Evolutionary conservation across 2,113 vertebrate genomes (phyloP), one percentile per base, ranked within the genome.

Genomic region (Phrynocephalus versicolor): DNA sequence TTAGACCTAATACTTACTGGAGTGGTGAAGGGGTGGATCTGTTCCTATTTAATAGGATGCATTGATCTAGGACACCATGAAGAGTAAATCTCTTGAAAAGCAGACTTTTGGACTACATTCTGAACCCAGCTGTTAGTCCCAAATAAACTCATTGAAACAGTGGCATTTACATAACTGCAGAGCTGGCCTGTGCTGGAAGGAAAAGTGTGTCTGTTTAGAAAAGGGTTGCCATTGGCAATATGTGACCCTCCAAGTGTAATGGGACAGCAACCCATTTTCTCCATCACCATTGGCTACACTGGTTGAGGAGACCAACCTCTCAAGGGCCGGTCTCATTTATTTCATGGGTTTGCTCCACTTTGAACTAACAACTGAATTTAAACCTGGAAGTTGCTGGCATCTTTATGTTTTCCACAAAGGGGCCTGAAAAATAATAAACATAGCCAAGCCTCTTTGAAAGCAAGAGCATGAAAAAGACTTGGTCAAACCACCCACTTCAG

Each of bases 1-100:
- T 64, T 25, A 58, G 27, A 72, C 45, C 5, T 51, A 5, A 91
- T 58, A 88, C 85, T 73, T 90, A 70, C 55, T 89, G 85, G 90
- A 83, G 87, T 5, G 15, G 82, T 41, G 37, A 79, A 64, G 64
- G 57, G 27, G 23, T 76, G 70, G 58, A 70, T 33, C 37, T 30
- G 76, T 72, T 85, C 91, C 88, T 89, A 89, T 93, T 76, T 88
- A 94, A 81, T 51, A 70, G 67, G 78, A 71, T 87, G 88, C 87
- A 91, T 81, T 90, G 87, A 89, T 81, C 18, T 6, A 35, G 81
- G 89, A 51, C 75, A 84, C 37, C 69, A 64, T 84, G 80, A 73
- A 86, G 89, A 88, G 88, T 0, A 0, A n/a, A 83, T 90, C 81
- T 87, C 89, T 90, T 88, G 85, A 13, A 89, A 93, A 70, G 65